Evolutionary conservation across 2,888 invertebrate genomes (phyloP).

Genomic region (Dryococelus australis): DNA sequence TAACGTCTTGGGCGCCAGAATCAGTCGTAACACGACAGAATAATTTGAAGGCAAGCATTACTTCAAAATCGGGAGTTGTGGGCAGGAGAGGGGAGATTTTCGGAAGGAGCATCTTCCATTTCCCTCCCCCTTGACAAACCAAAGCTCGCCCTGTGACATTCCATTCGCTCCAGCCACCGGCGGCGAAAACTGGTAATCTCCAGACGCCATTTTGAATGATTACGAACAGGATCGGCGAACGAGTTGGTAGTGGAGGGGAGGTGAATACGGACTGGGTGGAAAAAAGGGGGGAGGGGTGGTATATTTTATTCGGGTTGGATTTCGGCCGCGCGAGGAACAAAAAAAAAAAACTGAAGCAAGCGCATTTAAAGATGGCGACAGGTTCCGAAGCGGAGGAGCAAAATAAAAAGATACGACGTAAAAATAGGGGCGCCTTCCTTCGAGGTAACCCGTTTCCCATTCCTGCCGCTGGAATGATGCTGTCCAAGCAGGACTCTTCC

Average conservation of each 20-base stretch:
- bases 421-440: no score
- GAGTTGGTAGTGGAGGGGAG: neutral
- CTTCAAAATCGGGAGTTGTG: no score
- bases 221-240: neutral
- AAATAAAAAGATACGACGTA: no score
- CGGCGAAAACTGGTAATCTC: neutral
- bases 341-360: neutral
- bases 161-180: neutral
- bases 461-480: no score
- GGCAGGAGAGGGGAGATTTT: no score
- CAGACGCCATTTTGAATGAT: slow-evolving; percentile 10
- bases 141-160: no score
- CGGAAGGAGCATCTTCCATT: neutral
- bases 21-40: no score
- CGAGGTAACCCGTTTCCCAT: no score
- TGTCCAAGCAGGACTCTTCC: no score
- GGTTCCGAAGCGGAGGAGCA: neutral
- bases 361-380: slow-evolving; percentile 11
- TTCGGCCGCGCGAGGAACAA: neutral
- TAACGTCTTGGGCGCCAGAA: no score
- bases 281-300: neutral
- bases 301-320: slow-evolving; percentile 11
- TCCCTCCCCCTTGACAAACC: neutral
- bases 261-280: no score
- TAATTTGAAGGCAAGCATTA: no score